Conservation (phyloP, 2,113 vertebrate genomes). For the Synchiropus splendidus region DNA sequence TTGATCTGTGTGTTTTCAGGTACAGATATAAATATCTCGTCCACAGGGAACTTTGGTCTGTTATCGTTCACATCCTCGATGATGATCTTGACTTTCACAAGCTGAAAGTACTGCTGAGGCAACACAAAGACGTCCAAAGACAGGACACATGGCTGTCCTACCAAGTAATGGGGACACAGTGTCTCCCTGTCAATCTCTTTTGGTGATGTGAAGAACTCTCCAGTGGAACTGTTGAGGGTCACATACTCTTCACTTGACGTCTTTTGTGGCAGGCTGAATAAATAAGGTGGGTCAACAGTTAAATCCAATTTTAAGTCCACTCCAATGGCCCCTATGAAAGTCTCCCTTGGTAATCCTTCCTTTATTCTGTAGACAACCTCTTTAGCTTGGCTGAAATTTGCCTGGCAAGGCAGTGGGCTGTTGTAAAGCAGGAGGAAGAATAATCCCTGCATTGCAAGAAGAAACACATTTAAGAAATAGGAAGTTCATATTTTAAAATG, state of each 20-base stretch:
- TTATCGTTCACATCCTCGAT: slow-evolving; percentile 92
- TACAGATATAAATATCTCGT: slow-evolving; percentile 76
- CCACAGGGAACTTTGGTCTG: slow-evolving; percentile 77
- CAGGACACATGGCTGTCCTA: slow-evolving; percentile 71
- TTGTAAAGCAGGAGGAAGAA: slow-evolving; percentile 74
- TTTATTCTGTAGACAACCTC: slow-evolving; percentile 93
- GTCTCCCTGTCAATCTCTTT: slow-evolving; percentile 84
- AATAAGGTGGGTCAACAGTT: slow-evolving; percentile 66
- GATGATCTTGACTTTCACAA: slow-evolving; percentile 88
- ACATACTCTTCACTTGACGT: slow-evolving; percentile 79
- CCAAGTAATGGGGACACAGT: slow-evolving; percentile 68
- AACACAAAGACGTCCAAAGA: slow-evolving; percentile 86
- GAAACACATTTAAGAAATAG: not conserved
- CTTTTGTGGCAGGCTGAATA: slow-evolving; percentile 81
- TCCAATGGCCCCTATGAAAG: slow-evolving; percentile 84
- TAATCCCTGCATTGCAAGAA: slow-evolving; percentile 61
- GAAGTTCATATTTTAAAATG: not conserved
- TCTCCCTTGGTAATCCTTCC: slow-evolving; percentile 83
- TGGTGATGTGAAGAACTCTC: slow-evolving; percentile 81
- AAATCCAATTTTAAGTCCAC: slow-evolving; percentile 76
- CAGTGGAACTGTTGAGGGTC: slow-evolving; percentile 79
- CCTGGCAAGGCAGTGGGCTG: slow-evolving; percentile 80
- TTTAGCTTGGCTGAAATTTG: slow-evolving; percentile 83
- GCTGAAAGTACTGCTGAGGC: slow-evolving; percentile 89
- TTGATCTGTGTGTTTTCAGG: slow-evolving; percentile 87